phyloP scores from a whole-genome alignment of 2,888 invertebrate genomes.

The Pilophorus perplexus region DNA sequence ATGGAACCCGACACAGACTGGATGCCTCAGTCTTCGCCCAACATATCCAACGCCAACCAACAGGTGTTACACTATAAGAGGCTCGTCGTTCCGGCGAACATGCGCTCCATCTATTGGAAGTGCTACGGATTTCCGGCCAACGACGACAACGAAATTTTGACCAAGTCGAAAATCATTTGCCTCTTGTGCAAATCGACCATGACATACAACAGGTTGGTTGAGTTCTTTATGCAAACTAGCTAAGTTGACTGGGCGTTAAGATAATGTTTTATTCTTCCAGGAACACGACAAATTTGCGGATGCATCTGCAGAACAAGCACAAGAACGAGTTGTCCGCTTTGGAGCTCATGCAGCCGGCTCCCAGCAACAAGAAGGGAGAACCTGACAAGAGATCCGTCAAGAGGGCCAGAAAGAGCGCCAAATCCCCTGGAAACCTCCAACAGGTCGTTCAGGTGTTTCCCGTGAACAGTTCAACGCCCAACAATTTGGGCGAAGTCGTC shows the following conservation, averaged over 20 bases:
- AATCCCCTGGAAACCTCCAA: not conserved
- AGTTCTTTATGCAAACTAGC: no score
- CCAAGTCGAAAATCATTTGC: slow-evolving; percentile 55
- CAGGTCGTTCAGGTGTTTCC: slow-evolving; percentile 40
- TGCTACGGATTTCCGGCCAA: slow-evolving; percentile 57
- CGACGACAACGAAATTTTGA: slow-evolving; percentile 51
- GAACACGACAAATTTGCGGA: slow-evolving; percentile 56
- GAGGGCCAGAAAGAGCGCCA: slow-evolving; percentile 19
- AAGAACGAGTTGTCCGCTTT: slow-evolving; percentile 43
- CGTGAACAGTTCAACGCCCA: not conserved
- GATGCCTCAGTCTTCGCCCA: slow-evolving; percentile 3
- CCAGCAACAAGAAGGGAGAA: slow-evolving; percentile 44
- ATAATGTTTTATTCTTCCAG: slow-evolving; percentile 1
- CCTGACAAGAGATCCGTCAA: slow-evolving; percentile 50
- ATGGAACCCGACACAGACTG: slow-evolving; percentile 37
- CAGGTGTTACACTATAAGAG: slow-evolving; percentile 52
- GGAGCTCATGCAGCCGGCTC: slow-evolving; percentile 44
- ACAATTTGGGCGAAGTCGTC: slow-evolving; percentile 13
- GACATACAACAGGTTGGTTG: slow-evolving; percentile 54
- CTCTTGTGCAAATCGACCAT: slow-evolving; percentile 56
- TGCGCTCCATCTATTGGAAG: slow-evolving; percentile 58
- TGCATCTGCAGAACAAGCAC: slow-evolving; percentile 57
- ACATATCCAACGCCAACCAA: slow-evolving; percentile 15
- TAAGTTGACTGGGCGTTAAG: not conserved
- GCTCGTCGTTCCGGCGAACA: slow-evolving; percentile 56